These are phyloP conservation scores for Oxyruncus cristatus DNA, from an alignment of 2,113 vertebrate genomes.

Conservation along the genomic window DNA sequence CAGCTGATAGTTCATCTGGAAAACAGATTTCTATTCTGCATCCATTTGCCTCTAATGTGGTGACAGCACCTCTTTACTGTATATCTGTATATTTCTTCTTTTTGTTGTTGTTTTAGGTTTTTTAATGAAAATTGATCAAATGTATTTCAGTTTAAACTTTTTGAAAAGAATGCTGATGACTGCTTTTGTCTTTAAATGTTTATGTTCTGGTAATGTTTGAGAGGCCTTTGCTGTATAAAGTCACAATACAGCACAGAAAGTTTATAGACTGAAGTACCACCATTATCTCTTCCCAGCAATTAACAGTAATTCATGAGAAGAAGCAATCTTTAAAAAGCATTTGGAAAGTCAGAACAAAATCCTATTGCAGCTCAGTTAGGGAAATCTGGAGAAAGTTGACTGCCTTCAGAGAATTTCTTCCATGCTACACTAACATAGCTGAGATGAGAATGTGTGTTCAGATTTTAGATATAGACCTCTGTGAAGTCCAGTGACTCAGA, in stretches of 20 bases:
- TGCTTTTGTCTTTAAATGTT: neutral
- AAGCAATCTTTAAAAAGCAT: neutral
- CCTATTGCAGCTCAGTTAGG: neutral
- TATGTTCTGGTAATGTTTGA: neutral
- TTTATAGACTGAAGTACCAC: neutral
- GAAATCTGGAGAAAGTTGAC: neutral
- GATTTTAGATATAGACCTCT: neutral
- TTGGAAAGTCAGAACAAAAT: neutral
- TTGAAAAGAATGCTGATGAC: neutral
- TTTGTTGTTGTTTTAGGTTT: neutral
- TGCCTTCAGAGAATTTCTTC: neutral
- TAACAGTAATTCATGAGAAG: neutral
- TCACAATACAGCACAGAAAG: neutral
- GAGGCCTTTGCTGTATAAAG: neutral
- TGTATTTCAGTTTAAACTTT: constrained; percentile 20
- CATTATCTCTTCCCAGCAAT: constrained; percentile 15
- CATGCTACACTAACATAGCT: neutral
- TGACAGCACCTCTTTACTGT: constrained; percentile 12
- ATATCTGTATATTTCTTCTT: neutral
- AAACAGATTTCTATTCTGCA: constrained; percentile 6
- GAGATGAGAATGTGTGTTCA: constrained; percentile 22
- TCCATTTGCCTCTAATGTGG: constrained; percentile 30
- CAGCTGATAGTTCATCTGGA: constrained; percentile 32
- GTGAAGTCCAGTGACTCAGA: constrained; percentile 48
- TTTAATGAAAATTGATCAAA: neutral